Evolutionary conservation across 2,113 vertebrate genomes (phyloP), one percentile per base, ranked within the genome.

Genomic region (Ornithorhynchus anatinus): DNA sequence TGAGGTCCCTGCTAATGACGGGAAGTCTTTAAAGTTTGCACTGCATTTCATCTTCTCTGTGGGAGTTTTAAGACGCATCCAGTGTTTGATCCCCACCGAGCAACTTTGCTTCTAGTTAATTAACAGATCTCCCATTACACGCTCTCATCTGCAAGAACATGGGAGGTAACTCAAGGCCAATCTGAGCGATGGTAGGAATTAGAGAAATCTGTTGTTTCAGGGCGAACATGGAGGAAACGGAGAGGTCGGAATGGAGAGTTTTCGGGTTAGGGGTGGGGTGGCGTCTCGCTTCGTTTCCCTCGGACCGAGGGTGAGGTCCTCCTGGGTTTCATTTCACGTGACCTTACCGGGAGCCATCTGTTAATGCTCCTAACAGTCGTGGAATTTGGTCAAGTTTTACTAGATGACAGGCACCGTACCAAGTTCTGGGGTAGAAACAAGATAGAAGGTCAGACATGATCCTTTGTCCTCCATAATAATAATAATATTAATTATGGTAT

Each of bases 1-100:
- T 92, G 92, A 95, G 95, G 97, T 97, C 96, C 93, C 90, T 86
- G 90, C 96, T 98, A 99, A 98, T 99, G 96, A 96, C 96, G 96
- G 96, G 96, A 99, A 98, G 96, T 97, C 96, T 99, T 99, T 99
- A 97, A 99, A 98, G 97, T 97, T 95, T 94, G 95, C 92, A 84
- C 94, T 81, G 91, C 94, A 96, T 98, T 98, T 98, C 96, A 97
- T 98, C 94, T 97, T 95, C 96, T 93, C 95, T 89, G 94, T 94
- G 92, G 95, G 95, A 94, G 94, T 94, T 95, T 94, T 92, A 94
- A 95, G 96, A 95, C 95, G 93, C 92, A 93, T 93, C 95, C 93
- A 86, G 84, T 87, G 95, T 98, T 99, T 98, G 96, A 98, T 98
- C 96, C 95, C 93, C 92, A 92, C 92, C 90, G 93, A 64, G 92